phyloP scores from a whole-genome alignment of 1,140 invertebrate species.

The Colletes gigas region DNA sequence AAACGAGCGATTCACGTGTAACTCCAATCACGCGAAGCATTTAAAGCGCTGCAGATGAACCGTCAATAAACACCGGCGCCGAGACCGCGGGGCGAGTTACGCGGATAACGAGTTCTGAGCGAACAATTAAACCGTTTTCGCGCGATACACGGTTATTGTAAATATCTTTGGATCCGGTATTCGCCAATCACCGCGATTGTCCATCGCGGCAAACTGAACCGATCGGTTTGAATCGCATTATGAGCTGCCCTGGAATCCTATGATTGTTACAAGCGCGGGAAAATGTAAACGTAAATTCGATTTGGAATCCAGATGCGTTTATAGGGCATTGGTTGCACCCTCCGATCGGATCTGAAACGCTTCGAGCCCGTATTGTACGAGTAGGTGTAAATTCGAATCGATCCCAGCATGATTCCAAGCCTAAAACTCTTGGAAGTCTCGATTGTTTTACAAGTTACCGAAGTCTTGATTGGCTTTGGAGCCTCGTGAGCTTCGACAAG shows the following conservation, averaged over 20 bases:
- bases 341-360: no score
- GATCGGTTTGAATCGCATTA: neutral
- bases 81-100: constrained; percentile 1
- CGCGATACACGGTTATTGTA: constrained; percentile 11
- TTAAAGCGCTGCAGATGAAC: constrained; percentile 18
- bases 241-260: neutral
- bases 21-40: constrained; percentile 19
- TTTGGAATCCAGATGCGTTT: no score
- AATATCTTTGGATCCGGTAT: neutral
- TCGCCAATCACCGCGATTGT: constrained; percentile 8
- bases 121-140: constrained; percentile 21
- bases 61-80: constrained; percentile 10
- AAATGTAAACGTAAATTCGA: neutral
- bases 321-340: no score
- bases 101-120: neutral
- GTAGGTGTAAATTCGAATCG: no score
- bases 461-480: no score
- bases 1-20: constrained; percentile 16
- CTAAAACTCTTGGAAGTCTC: no score
- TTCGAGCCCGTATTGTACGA: no score
- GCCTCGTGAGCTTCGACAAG: no score
- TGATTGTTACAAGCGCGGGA: neutral
- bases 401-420: no score
- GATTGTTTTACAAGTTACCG: no score
- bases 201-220: neutral